phyloP scores from a whole-genome alignment of 2,797 vertebrate species.

The Gorsachius magnificus region DNA sequence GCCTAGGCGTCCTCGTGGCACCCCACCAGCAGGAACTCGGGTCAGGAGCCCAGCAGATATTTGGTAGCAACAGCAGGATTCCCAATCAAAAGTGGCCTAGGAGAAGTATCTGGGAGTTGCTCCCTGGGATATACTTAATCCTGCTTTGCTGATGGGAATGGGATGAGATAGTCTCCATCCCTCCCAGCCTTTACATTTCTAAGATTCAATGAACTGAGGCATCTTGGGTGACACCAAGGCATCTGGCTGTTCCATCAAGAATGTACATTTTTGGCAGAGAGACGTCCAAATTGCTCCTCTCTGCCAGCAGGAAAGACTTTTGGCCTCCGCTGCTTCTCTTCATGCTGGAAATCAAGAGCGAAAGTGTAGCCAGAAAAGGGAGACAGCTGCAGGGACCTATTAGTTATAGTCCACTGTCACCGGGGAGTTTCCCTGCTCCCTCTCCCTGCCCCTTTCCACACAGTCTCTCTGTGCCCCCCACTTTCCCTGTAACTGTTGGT shows the following conservation, averaged over 20 bases:
- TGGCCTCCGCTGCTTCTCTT: not conserved
- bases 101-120: not conserved
- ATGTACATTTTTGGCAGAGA: not conserved
- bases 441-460: not conserved
- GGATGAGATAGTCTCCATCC: not conserved
- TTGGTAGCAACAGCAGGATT: not conserved
- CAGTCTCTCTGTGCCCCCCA: not conserved
- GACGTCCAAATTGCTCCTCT: not conserved
- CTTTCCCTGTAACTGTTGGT: not conserved
- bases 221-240: not conserved
- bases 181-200: not conserved
- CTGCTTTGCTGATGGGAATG: not conserved
- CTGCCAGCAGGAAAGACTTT: not conserved
- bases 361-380: not conserved
- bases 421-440: not conserved
- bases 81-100: not conserved
- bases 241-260: not conserved
- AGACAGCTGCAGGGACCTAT: not conserved
- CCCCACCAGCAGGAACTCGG: not conserved
- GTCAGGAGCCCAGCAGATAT: not conserved
- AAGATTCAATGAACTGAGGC: not conserved
- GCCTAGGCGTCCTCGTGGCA: not conserved
- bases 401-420: not conserved
- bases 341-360: not conserved
- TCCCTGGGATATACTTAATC: not conserved